Base-by-base conservation (phyloP, 2,888 invertebrate species). In the Graphium colonna region DNA sequence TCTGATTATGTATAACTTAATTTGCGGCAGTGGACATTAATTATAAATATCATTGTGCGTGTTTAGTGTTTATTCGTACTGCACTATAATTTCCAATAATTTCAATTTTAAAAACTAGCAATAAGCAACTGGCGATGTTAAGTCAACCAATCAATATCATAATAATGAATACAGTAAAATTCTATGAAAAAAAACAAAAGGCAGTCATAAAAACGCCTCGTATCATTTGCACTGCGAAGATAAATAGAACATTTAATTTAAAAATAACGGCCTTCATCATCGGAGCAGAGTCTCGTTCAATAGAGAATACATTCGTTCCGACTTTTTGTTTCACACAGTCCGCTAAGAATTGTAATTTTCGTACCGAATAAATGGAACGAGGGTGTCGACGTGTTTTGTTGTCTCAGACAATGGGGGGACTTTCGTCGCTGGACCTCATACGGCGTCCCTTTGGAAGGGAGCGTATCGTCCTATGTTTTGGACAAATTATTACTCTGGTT, bases 401-500 rank as follows among this genome's bases (percentile, higher is more conserved):
- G 69, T 74, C 82, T 82, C 73, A 77, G 44, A 88, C 85, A 88
- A 88, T 77, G 59, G 73, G 60, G 59, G 64, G 66, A 77, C 75
- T 80, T 77, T 76, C 77, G 60, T 68, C 63, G 68, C 69, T 60
- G 67, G 81, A 78, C 84, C 76, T 85, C 89, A 82, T 73, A 84
- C 85, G 77, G 88, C 68, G 87, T 78, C 79, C 79, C 75, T 81
- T 79, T 79, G 67, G 68, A 75, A 57, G 71, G 71, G 71, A 75
- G 75, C 73, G 64, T 64, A 70, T 59, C 68, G 57, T 75, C 69
- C 61, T 78, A 86, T 88, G 84, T 89, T 86, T 84, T 83, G 75
- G 69, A 83, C 83, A 79, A 87, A 88, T 89, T 83, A 89, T 88
- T 82, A 88, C 75, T 87, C 82, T 89, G 89, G 89, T 89, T 88